Evolutionary conservation across 2,113 vertebrate species (phyloP).

Genomic region (Brachirus orientalis): DNA sequence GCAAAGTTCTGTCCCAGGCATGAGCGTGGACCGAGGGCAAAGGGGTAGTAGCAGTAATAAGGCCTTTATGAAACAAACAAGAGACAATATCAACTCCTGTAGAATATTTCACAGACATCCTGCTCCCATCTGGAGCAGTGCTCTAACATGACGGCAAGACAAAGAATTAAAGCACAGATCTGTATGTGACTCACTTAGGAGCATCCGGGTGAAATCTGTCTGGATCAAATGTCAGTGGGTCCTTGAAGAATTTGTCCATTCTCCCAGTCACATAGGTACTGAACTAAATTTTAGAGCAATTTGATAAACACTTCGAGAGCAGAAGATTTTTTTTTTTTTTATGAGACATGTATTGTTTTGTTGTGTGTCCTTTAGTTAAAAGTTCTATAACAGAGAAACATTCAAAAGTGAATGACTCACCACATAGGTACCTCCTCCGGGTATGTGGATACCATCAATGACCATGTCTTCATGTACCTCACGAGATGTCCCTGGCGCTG

Average conservation of each 20-base stretch:
- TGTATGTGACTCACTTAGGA: constrained; percentile 83
- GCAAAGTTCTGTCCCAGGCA: constrained; percentile 91
- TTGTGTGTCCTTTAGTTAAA: neutral
- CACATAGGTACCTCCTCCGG: constrained; percentile 42
- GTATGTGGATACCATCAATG: constrained; percentile 82
- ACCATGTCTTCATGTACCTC: constrained; percentile 77
- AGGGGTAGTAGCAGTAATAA: constrained; percentile 88
- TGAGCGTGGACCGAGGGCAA: constrained; percentile 88
- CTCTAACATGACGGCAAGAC: neutral
- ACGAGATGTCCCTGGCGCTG: constrained; percentile 82
- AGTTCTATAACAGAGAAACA: neutral
- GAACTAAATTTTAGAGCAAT: constrained; percentile 75
- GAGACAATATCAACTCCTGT: neutral
- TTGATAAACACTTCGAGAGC: neutral
- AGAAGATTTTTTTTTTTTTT: neutral
- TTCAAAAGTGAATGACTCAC: constrained; percentile 50
- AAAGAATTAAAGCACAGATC: neutral
- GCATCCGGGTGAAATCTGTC: constrained; percentile 89
- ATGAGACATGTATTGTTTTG: neutral
- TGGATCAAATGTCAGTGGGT: constrained; percentile 90
- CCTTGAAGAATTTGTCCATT: constrained; percentile 89
- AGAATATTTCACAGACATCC: neutral
- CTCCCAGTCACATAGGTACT: constrained; percentile 84
- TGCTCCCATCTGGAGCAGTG: neutral
- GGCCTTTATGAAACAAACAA: constrained; percentile 63